phyloP scores from a whole-genome alignment of 2,888 invertebrate species.

The Bembecia ichneumoniformis region DNA sequence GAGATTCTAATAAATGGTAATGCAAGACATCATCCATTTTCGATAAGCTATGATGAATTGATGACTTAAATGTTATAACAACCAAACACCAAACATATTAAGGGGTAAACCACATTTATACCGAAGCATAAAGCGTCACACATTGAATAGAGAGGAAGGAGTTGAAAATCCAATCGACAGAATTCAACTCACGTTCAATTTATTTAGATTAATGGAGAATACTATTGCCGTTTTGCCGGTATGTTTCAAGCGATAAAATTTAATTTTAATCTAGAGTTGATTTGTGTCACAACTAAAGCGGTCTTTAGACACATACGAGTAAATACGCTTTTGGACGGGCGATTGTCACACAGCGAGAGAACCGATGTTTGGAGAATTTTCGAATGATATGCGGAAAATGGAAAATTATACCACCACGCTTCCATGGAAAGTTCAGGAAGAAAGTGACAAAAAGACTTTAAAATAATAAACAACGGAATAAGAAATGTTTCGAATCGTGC shows the following conservation, averaged over 20 bases:
- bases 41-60: slow-evolving; percentile 30
- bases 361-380: too few relatives aligned
- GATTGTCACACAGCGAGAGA: slow-evolving; percentile 44
- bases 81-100: slow-evolving; percentile 49
- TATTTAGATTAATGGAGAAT: neutral
- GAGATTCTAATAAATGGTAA: slow-evolving; percentile 21
- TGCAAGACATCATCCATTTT: slow-evolving; percentile 46
- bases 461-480: slow-evolving; percentile 33
- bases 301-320: slow-evolving; percentile 12
- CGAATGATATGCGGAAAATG: slow-evolving; percentile 9
- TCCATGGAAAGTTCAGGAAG: slow-evolving; percentile 56
- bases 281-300: slow-evolving; percentile 39
- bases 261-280: slow-evolving; percentile 21
- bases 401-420: slow-evolving; percentile 45
- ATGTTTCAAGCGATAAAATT: neutral
- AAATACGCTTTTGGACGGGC: slow-evolving; percentile 60
- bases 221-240: neutral
- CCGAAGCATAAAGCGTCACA: slow-evolving; percentile 49
- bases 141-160: slow-evolving; percentile 26
- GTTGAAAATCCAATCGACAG: slow-evolving; percentile 4
- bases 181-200: neutral
- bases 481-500: slow-evolving; percentile 46
- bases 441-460: slow-evolving; percentile 32
- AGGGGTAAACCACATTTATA: slow-evolving; percentile 32
- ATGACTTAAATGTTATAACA: slow-evolving; percentile 25